Evolutionary conservation across 2,113 vertebrate genomes (phyloP).

Genomic region (Rhegmatorhina hoffmannsi): DNA sequence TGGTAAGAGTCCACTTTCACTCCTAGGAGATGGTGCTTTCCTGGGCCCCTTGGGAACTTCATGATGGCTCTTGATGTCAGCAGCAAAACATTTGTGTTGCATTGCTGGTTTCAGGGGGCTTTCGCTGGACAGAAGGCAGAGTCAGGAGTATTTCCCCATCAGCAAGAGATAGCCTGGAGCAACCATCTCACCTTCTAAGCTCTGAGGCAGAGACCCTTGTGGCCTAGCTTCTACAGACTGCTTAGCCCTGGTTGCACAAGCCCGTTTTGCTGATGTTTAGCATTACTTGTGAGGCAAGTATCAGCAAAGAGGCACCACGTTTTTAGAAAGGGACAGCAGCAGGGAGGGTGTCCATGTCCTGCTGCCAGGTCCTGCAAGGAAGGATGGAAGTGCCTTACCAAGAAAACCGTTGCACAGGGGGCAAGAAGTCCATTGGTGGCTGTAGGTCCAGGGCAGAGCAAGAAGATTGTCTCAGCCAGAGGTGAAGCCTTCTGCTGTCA

Average conservation of each 20-base stretch:
- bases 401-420: not conserved
- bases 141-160: not conserved
- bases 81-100: not conserved
- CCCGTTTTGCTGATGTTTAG: not conserved
- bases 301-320: not conserved
- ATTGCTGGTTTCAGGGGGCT: not conserved
- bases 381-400: not conserved
- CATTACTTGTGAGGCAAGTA: accelerated
- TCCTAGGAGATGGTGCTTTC: not conserved
- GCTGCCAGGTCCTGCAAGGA: not conserved
- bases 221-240: not conserved
- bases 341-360: not conserved
- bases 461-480: not conserved
- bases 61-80: not conserved
- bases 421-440: not conserved
- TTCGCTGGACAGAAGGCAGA: not conserved
- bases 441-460: not conserved
- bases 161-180: not conserved
- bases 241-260: not conserved
- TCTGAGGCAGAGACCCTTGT: not conserved
- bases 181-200: not conserved
- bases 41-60: not conserved
- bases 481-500: not conserved
- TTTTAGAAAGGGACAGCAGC: not conserved
- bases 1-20: not conserved